A percentile compares a stretch with the other conserved stretches of the same genome.
phyloP scores from a whole-genome alignment of 2,888 invertebrate species.

The Eupeodes latifasciatus region DNA sequence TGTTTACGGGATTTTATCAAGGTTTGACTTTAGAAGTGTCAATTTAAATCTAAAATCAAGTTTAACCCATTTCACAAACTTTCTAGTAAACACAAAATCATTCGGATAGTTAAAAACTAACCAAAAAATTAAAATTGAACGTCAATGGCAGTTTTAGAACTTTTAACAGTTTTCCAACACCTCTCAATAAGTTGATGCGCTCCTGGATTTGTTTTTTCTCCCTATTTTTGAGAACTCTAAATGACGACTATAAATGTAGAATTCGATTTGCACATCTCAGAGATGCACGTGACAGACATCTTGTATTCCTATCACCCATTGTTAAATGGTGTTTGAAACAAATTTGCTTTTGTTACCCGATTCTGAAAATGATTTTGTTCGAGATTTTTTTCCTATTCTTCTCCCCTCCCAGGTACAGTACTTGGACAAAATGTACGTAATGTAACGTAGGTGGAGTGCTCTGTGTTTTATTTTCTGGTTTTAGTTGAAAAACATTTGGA shows the following conservation, averaged over 20 bases:
- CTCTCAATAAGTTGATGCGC: not conserved
- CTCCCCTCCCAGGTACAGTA: too few relatives aligned
- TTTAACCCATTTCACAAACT: too few relatives aligned
- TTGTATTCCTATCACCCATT: conserved; percentile 61
- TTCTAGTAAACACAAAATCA: too few relatives aligned
- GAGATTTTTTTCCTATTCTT: not conserved
- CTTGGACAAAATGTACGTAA: too few relatives aligned
- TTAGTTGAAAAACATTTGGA: not conserved
- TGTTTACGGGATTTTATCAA: too few relatives aligned
- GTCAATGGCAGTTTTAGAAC: not conserved
- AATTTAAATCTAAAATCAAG: too few relatives aligned
- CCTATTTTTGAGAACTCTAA: conserved; percentile 6
- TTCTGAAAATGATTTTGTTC: conserved; percentile 51
- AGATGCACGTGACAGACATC: conserved; percentile 71
- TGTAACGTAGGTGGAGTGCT: not conserved
- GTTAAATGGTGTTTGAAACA: conserved; percentile 71
- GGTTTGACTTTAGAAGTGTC: too few relatives aligned
- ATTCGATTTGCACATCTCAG: conserved; percentile 69
- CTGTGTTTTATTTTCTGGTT: not conserved
- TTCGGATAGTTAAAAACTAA: too few relatives aligned
- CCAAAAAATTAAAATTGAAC: too few relatives aligned
- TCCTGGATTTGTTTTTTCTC: not conserved
- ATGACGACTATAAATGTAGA: conserved; percentile 60
- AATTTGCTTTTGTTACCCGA: conserved; percentile 60
- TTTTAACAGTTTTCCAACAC: too few relatives aligned